phyloP scores from a whole-genome alignment of 1,140 invertebrate genomes.

The Musca domestica region DNA sequence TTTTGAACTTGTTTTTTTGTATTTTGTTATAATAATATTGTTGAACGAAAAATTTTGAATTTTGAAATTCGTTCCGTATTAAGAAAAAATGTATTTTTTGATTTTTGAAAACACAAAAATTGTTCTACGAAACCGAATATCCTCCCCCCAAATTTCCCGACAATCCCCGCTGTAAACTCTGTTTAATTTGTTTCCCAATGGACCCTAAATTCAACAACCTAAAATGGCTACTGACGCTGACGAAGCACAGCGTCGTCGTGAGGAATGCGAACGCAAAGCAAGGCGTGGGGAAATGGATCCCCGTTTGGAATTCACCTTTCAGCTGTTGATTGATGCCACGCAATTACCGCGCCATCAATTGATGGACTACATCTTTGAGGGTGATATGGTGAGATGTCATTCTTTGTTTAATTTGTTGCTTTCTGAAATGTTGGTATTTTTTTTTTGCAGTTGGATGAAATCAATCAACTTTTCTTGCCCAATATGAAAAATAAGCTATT shows the following conservation, averaged over 20 bases:
- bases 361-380: slow-evolving; percentile 86
- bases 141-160: too few relatives aligned
- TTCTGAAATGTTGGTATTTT: slow-evolving; percentile 2
- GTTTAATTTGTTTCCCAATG: too few relatives aligned
- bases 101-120: slow-evolving; percentile 4
- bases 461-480: slow-evolving; percentile 82
- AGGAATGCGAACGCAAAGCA: slow-evolving; percentile 87
- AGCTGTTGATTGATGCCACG: slow-evolving; percentile 79
- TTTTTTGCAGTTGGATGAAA: slow-evolving; percentile 70
- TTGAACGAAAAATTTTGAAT: not conserved
- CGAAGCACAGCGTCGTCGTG: slow-evolving; percentile 69
- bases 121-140: too few relatives aligned
- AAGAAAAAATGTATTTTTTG: slow-evolving; percentile 7
- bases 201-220: not conserved
- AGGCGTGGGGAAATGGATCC: slow-evolving; percentile 85
- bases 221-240: slow-evolving; percentile 44
- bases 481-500: slow-evolving; percentile 84
- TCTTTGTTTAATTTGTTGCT: not conserved
- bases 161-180: too few relatives aligned
- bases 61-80: not conserved
- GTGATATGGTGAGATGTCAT: slow-evolving; percentile 68
- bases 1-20: not conserved
- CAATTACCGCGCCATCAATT: slow-evolving; percentile 75
- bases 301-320: slow-evolving; percentile 82
- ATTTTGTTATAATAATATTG: not conserved